Evolutionary conservation across 92 coral and sea anemone genomes (phyloP).

Genomic region (Actinostola sp.): DNA sequence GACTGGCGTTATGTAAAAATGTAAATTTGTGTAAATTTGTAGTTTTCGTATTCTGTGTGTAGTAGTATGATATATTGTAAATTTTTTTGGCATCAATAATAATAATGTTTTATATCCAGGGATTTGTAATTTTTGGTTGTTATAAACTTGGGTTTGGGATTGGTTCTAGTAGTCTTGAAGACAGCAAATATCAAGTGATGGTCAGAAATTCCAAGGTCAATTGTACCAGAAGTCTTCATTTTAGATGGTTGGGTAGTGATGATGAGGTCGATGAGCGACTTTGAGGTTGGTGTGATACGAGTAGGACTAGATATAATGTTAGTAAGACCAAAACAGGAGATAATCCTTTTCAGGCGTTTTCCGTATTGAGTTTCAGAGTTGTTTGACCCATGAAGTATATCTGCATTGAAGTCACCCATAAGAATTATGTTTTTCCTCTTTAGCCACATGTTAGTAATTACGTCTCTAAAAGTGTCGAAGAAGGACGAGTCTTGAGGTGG

Average conservation of each 20-base stretch:
- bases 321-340: slow-evolving; percentile 18
- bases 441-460: slow-evolving; percentile 35
- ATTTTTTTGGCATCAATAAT: too few species aligned
- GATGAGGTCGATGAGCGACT: slow-evolving; percentile 31
- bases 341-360: slow-evolving; percentile 25
- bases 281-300: slow-evolving; percentile 16
- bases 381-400: slow-evolving; percentile 15
- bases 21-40: too few species aligned
- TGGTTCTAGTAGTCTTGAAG: slow-evolving; percentile 24
- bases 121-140: slow-evolving; percentile 23
- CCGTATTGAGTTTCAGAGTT: slow-evolving; percentile 23
- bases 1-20: too few species aligned
- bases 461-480: slow-evolving; percentile 28
- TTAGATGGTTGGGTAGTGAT: slow-evolving; percentile 35
- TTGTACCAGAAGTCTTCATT: slow-evolving; percentile 27
- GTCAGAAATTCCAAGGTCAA: slow-evolving; percentile 35
- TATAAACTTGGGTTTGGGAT: slow-evolving; percentile 26
- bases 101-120: not conserved
- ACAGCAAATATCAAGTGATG: slow-evolving; percentile 41
- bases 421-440: slow-evolving; percentile 46
- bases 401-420: slow-evolving; percentile 43
- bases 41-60: too few species aligned
- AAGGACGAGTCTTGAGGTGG: slow-evolving; percentile 43
- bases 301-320: slow-evolving; percentile 43
- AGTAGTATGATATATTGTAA: slow-evolving; percentile 7